A percentile compares a stretch with the other conserved stretches of the same genome.
These are phyloP conservation scores for Folsomia manolachei DNA, from an alignment of 2,888 invertebrate species.

Conservation along the genomic window DNA sequence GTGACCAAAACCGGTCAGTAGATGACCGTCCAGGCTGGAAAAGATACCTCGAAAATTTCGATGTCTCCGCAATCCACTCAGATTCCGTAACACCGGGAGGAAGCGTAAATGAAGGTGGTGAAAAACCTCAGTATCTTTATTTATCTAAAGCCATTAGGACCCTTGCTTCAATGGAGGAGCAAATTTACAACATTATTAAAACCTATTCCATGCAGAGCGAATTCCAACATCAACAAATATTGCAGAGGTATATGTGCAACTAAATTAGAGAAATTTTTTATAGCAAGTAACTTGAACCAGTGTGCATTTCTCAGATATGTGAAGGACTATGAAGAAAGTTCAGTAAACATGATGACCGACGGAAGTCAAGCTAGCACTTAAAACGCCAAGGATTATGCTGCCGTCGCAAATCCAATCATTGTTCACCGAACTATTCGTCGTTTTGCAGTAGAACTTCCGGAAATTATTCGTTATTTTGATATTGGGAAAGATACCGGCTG, in stretches of 20 bases:
- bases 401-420: conserved; percentile 27
- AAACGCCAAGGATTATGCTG: conserved; percentile 14
- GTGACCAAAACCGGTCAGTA: too few species aligned
- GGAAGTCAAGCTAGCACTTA: neutral
- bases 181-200: conserved; percentile 25
- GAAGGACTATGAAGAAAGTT: conserved; percentile 22
- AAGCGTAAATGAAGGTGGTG: too few species aligned
- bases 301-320: conserved; percentile 26
- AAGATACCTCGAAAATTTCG: too few species aligned
- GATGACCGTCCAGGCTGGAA: too few species aligned
- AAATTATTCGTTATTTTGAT: neutral
- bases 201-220: too few species aligned
- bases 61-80: too few species aligned
- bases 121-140: conserved; percentile 28
- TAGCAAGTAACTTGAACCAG: neutral
- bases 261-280: neutral
- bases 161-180: conserved; percentile 21
- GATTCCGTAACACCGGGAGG: too few species aligned
- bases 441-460: conserved; percentile 17
- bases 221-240: too few species aligned
- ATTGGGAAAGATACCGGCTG: neutral
- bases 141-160: conserved; percentile 19
- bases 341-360: neutral
- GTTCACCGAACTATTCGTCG: conserved; percentile 28
- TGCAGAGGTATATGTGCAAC: neutral